Base-by-base conservation (phyloP, 1,140 invertebrate genomes). In the Mya arenaria region DNA sequence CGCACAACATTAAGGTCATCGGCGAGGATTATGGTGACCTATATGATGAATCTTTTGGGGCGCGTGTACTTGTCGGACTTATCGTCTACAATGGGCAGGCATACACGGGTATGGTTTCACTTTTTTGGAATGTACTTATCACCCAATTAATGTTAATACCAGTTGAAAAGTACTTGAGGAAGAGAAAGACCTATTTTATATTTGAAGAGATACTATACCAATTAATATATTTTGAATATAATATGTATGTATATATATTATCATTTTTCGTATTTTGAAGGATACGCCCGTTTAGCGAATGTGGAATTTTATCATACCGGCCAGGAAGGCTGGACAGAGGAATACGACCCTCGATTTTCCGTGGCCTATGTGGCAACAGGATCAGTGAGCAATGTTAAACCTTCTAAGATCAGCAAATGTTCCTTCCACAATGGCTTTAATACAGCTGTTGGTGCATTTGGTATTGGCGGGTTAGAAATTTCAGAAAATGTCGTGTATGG, bases 1-100 rank as follows among this genome's bases (percentile, higher is more conserved):
- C 89, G 6, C 65, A 89, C 5, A 92, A 91, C 65, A 87, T 92
- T 30, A 90, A 86, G 62, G 85, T 92, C 6, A 87, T 89, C 28
- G 91, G 91, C 10, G 86, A 83, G 52, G 85, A 87, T 10, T 91
- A 92, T 65, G 13, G 17, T 3, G 69, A 85, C 34, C 44, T 89
- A 56, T 68, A 74, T 6, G 58, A 65, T 13, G 87, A 92, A 73
- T 87, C 89, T 4, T 91, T 89, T 71, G 92, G 92, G 28, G 89
- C 90, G 17, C 85, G 92, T n/a, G 75, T 92, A 1, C 41, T 92
- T 15, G 89, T 92, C 17, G 89, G 86, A n/a, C 77, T 81, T 0
- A 25, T 75, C 10, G 41, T 48, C 0, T 36, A 69, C 23, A 25
- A 60, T 8, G 74, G 55, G 6, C 10, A 39, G 19, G 39, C 73